Conservation (phyloP, 2,113 vertebrate genomes). For the Thermophis baileyi region DNA sequence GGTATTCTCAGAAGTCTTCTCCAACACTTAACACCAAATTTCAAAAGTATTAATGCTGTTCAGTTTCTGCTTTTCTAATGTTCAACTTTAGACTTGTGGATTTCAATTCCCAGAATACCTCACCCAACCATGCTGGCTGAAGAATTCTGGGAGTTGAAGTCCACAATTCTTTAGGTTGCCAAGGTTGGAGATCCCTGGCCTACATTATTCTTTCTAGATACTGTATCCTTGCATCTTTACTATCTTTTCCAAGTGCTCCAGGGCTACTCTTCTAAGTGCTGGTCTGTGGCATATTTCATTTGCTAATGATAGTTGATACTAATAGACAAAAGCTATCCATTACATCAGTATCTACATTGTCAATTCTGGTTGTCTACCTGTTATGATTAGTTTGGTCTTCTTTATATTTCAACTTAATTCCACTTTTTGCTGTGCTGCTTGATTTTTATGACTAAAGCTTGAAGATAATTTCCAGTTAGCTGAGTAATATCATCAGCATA, state of each 20-base stretch:
- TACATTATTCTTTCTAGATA: not conserved
- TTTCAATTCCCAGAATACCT: too few relatives aligned
- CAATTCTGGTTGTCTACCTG: not conserved
- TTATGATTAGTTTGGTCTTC: not conserved
- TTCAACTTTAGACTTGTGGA: not conserved
- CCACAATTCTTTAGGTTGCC: not conserved
- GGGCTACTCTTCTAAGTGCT: not conserved
- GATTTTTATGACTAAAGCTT: not conserved
- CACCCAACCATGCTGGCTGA: not conserved
- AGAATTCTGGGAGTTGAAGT: not conserved
- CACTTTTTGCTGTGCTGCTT: not conserved
- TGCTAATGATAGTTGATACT: not conserved
- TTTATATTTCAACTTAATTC: not conserved
- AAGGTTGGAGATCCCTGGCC: not conserved
- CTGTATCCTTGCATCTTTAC: not conserved
- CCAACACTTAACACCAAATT: not conserved
- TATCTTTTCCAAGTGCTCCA: not conserved
- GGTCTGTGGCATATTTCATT: not conserved
- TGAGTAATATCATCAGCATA: not conserved
- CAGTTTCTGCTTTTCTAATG: not conserved
- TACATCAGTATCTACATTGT: not conserved
- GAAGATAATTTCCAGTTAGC: not conserved
- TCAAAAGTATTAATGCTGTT: not conserved
- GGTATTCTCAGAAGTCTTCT: not conserved
- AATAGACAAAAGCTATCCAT: not conserved